Conservation (phyloP, 1,140 invertebrate species). For the Aphelenchoides fujianensis region DNA sequence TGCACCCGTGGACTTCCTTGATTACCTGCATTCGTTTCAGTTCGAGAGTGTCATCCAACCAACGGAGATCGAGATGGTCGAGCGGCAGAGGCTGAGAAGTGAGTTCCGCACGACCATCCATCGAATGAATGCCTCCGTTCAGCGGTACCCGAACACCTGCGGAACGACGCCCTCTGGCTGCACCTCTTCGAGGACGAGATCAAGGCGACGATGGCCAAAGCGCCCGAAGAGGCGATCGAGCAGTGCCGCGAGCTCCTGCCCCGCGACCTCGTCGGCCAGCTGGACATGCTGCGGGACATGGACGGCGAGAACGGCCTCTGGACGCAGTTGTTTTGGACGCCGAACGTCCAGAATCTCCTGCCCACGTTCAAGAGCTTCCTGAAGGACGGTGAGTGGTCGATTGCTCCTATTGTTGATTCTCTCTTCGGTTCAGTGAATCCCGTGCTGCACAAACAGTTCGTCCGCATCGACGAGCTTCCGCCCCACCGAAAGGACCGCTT, state of each 20-base stretch:
- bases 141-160: neutral
- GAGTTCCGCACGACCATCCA: too few species aligned
- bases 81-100: too few species aligned
- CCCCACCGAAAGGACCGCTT: neutral
- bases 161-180: neutral
- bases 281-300: neutral
- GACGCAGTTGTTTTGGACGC: neutral
- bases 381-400: neutral
- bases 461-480: neutral
- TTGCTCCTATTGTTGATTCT: neutral
- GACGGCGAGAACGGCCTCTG: neutral
- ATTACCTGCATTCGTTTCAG: too few species aligned
- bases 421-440: neutral
- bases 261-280: neutral
- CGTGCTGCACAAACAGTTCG: neutral
- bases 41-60: too few species aligned
- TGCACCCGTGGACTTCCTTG: too few species aligned
- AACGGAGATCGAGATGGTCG: too few species aligned
- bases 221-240: neutral
- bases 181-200: neutral
- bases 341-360: neutral
- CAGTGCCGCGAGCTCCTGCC: neutral
- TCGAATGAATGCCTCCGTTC: too few species aligned
- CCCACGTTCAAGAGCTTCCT: neutral
- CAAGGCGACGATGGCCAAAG: neutral